Conservation (phyloP, 2,888 invertebrate genomes). For the Ichneumon xanthorius region DNA sequence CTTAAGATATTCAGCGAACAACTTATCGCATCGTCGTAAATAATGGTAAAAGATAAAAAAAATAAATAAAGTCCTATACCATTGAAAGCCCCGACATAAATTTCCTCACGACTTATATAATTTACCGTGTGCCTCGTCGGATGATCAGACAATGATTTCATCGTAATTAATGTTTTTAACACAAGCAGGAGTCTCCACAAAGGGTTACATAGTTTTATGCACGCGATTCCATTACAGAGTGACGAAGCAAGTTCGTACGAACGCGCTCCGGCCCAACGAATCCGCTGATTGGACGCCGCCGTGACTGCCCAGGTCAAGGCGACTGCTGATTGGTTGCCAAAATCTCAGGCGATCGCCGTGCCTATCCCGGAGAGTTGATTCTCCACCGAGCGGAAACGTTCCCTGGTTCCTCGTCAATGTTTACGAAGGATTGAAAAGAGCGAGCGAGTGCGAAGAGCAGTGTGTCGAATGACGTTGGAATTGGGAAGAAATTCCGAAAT, state of each 20-base stretch:
- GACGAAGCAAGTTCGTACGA: constrained; percentile 1
- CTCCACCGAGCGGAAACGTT: neutral
- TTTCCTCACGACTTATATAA: too few relatives aligned
- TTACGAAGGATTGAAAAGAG: neutral
- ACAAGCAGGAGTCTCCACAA: neutral
- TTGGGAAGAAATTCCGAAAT: neutral
- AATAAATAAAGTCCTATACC: too few relatives aligned
- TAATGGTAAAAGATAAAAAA: too few relatives aligned
- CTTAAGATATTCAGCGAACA: too few relatives aligned
- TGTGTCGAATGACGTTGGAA: neutral
- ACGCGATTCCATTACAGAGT: neutral
- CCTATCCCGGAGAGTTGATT: neutral
- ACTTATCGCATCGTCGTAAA: too few relatives aligned
- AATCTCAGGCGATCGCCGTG: neutral
- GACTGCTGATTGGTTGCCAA: neutral
- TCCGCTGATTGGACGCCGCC: neutral
- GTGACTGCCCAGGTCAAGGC: neutral
- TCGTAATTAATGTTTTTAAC: neutral
- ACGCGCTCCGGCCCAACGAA: neutral
- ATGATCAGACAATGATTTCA: too few relatives aligned
- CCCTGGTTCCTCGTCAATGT: neutral
- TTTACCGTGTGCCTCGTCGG: too few relatives aligned
- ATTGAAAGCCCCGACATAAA: too few relatives aligned
- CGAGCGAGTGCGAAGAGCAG: neutral
- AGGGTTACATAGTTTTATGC: neutral